Evolutionary conservation across 1,140 invertebrate genomes (phyloP).

Genomic region (Nylanderia fulva): DNA sequence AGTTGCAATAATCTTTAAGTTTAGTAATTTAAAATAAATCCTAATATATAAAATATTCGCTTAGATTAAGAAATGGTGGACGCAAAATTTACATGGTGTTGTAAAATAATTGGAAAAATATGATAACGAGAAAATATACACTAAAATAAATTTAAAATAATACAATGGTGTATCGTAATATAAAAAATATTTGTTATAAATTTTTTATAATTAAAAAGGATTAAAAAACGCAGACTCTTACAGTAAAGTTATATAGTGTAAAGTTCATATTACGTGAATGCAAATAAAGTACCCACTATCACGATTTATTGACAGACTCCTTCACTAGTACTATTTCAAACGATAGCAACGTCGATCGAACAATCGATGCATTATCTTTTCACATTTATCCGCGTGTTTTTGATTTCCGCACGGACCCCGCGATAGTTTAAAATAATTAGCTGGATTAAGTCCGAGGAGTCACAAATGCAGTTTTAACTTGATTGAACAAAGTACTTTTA

Average conservation of each 20-base stretch:
- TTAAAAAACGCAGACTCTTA: constrained; percentile 1
- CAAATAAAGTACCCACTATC: not conserved
- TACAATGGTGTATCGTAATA: no score
- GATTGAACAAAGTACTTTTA: no score
- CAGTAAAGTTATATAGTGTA: not conserved
- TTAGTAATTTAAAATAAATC: constrained; percentile 12
- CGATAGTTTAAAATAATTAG: no score
- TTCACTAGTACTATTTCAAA: not conserved
- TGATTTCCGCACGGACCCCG: no score
- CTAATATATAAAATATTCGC: not conserved
- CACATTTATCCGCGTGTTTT: no score
- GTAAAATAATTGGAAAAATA: not conserved
- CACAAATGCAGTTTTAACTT: no score
- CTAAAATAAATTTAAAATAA: no score
- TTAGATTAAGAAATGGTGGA: not conserved
- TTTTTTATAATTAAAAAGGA: no score
- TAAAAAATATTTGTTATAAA: not conserved
- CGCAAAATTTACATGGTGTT: not conserved
- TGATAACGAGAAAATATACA: not conserved
- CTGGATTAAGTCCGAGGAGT: no score
- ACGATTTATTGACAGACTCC: not conserved
- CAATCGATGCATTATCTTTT: not conserved
- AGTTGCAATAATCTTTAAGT: not conserved
- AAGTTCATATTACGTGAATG: not conserved
- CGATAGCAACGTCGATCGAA: not conserved